phyloP scores from a whole-genome alignment of 2,888 invertebrate genomes.

The Ptychoptera albimana region DNA sequence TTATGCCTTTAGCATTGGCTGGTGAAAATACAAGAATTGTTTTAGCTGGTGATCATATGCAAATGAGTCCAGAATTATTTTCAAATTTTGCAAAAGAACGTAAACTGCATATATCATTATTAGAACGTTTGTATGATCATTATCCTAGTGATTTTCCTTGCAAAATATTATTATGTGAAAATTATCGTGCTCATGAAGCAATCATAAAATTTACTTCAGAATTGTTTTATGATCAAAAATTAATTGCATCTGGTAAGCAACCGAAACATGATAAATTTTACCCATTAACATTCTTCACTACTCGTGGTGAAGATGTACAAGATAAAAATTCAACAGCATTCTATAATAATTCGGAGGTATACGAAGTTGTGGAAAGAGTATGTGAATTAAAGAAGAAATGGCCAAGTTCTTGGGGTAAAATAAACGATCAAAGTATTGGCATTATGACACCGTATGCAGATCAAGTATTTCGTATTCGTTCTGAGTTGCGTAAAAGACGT shows the following conservation, averaged over 20 bases:
- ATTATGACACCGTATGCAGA: conserved; percentile 76
- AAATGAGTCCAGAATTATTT: conserved; percentile 67
- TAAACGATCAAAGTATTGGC: conserved; percentile 61
- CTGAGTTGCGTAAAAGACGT: conserved; percentile 54
- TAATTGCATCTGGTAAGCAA: conserved; percentile 56
- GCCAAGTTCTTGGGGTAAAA: conserved; percentile 60
- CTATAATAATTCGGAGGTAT: conserved; percentile 67
- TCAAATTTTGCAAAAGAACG: conserved; percentile 55
- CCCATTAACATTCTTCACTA: conserved; percentile 66
- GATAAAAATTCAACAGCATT: conserved; percentile 64
- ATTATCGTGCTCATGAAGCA: conserved; percentile 67
- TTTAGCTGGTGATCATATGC: conserved; percentile 74
- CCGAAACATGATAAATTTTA: conserved; percentile 51
- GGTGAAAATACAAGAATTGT: conserved; percentile 56
- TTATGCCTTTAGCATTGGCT: conserved; percentile 62
- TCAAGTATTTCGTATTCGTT: conserved; percentile 58
- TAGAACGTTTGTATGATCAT: conserved; percentile 62
- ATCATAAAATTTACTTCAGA: conserved; percentile 70
- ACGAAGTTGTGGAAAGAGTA: conserved; percentile 62
- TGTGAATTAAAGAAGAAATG: conserved; percentile 53
- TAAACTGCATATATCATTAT: conserved; percentile 52
- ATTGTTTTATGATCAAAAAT: conserved; percentile 61
- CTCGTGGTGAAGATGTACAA: conserved; percentile 63
- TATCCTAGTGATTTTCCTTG: conserved; percentile 60
- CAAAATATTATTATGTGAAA: conserved; percentile 64